Percentiles rank a stretch among this genome's conserved stretches.
These are phyloP conservation scores for Tipula helvola DNA, from an alignment of 2,888 invertebrate species.

Conservation along the genomic window DNA sequence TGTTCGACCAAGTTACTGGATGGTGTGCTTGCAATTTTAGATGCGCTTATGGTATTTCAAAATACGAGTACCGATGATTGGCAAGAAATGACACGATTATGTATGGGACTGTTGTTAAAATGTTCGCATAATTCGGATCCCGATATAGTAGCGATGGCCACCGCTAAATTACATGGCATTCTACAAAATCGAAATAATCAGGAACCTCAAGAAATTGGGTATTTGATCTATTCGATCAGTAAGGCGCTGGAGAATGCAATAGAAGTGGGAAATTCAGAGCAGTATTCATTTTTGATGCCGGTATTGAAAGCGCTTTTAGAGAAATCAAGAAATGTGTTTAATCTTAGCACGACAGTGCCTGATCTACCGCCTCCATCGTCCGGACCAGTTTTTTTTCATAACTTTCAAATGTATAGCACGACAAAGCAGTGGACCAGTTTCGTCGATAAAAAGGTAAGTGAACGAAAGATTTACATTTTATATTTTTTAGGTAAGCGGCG, in stretches of 20 bases:
- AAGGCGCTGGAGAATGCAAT: conserved; percentile 36
- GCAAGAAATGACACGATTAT: conserved; percentile 44
- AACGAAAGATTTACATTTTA: background rate
- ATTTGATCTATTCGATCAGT: conserved; percentile 38
- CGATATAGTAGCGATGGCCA: conserved; percentile 45
- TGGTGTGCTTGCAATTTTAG: conserved; percentile 40
- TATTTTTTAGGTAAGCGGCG: background rate
- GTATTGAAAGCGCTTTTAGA: conserved; percentile 47
- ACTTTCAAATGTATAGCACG: conserved; percentile 43
- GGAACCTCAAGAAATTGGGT: conserved; percentile 43
- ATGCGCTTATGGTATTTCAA: conserved; percentile 43
- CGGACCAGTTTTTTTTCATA: conserved; percentile 46
- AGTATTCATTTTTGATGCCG: conserved; percentile 47
- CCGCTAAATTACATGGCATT: conserved; percentile 45
- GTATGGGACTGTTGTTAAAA: conserved; percentile 36
- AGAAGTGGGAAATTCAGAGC: conserved; percentile 40
- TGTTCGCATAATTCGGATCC: conserved; percentile 38
- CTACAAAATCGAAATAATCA: conserved; percentile 42
- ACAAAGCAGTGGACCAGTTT: conserved; percentile 43
- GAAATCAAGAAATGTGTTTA: conserved; percentile 34
- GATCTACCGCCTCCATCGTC: conserved; percentile 40
- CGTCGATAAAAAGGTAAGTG: conserved; percentile 39
- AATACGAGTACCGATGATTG: conserved; percentile 39
- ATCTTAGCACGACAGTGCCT: conserved; percentile 32
- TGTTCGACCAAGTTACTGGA: conserved; percentile 42